Evolutionary conservation across 2,797 vertebrate genomes (phyloP), one percentile per base, ranked within the genome.

Genomic region (Gadopsis marmoratus): DNA sequence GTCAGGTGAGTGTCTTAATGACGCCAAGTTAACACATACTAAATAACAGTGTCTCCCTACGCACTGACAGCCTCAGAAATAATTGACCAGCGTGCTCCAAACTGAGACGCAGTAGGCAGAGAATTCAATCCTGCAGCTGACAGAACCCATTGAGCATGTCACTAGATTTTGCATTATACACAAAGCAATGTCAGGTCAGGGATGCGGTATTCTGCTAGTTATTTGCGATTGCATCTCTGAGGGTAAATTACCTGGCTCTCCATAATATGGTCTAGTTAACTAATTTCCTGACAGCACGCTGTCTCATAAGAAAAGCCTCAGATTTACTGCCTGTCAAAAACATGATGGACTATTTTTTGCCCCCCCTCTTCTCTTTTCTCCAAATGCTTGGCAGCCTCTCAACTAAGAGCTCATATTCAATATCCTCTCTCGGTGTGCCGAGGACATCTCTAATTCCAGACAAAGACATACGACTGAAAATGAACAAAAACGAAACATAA

Each of bases 1-100:
- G 95, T 95, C 94, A 91, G 89, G 82, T 82, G 75, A 89, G 94
- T 85, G 92, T 95, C 93, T 95, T 95, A 95, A 95, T 95, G 94
- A 96, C 95, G 95, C 93, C 91, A 88, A 95, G 94, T 96, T 96
- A 95, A 96, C 95, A 95, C 94, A 94, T 91, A 95, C 95, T 95
- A 95, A 96, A 95, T 95, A 96, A 95, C 93, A 93, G 95, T 88
- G 92, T 91, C 95, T 95, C 90, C 92, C 89, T 82, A 87, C 89
- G 91, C 91, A 82, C 90, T 95, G 95, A 96, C 95, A 95, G 95
- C 94, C 90, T 95, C 95, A 95, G 94, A 95, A 96, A 95, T 96
- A 96, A 96, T 96, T 96, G 95, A 96, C 95, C 95, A 95, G 92
- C 92, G 72, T 92, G 95, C 94, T 95, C 94, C 94, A 94, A 93